Evolutionary conservation across 2,797 vertebrate species (phyloP).

Genomic region (Leuciscus waleckii): DNA sequence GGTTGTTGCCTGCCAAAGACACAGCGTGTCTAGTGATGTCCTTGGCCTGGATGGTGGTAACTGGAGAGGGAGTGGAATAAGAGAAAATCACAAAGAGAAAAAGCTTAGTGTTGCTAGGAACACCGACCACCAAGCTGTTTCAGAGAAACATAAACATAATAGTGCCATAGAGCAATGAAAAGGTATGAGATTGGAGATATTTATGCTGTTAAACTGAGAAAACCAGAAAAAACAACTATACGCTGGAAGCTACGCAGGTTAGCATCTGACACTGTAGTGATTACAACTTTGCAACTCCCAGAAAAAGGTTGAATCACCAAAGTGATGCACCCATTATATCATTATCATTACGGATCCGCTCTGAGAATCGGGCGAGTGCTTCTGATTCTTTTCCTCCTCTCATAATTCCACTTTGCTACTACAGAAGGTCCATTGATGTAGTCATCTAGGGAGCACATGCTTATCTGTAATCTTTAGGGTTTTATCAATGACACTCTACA

Average conservation of each 20-base stretch:
- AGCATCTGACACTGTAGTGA: slow-evolving; percentile 42
- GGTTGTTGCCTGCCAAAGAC: slow-evolving; percentile 93
- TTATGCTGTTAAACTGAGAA: slow-evolving; percentile 25
- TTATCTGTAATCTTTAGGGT: slow-evolving; percentile 59
- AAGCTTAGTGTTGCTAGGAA: slow-evolving; percentile 27
- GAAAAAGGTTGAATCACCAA: background rate
- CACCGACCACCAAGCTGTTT: slow-evolving; percentile 33
- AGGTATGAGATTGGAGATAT: slow-evolving; percentile 38
- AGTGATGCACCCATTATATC: slow-evolving; percentile 14
- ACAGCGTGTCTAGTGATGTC: slow-evolving; percentile 95
- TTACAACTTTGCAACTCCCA: background rate
- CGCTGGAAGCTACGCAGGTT: slow-evolving; percentile 17
- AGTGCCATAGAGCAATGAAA: slow-evolving; percentile 46
- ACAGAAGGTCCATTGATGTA: slow-evolving; percentile 38
- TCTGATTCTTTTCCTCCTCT: slow-evolving; percentile 32
- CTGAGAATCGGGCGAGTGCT: slow-evolving; percentile 27
- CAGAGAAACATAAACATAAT: slow-evolving; percentile 52
- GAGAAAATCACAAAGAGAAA: slow-evolving; percentile 27
- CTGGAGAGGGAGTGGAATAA: slow-evolving; percentile 87
- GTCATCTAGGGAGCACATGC: slow-evolving; percentile 39
- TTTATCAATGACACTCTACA: slow-evolving; percentile 47
- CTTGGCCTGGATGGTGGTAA: slow-evolving; percentile 91
- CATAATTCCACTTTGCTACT: slow-evolving; percentile 50
- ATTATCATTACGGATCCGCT: slow-evolving; percentile 5
- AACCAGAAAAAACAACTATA: slow-evolving; percentile 28